Conservation (phyloP, 2,113 vertebrate species). For the Alectura lathami region DNA sequence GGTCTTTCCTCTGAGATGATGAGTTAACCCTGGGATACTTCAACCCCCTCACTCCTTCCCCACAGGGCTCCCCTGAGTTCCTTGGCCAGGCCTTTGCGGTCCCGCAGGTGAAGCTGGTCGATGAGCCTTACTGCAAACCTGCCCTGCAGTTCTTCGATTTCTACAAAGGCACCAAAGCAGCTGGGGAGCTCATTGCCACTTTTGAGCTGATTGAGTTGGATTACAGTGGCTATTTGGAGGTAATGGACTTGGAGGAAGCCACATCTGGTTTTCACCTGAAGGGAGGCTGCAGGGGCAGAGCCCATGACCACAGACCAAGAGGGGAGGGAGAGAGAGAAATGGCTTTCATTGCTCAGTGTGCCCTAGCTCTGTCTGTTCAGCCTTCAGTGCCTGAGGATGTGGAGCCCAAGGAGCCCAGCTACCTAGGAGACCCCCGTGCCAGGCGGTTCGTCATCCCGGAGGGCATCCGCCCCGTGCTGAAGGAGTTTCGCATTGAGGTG, state of each 20-base stretch:
- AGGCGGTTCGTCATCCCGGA: conserved; percentile 83
- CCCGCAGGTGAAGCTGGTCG: conserved; percentile 85
- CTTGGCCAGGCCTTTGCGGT: conserved; percentile 86
- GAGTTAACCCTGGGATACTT: neutral
- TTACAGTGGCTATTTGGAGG: conserved; percentile 87
- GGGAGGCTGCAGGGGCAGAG: neutral
- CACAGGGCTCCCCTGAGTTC: conserved; percentile 79
- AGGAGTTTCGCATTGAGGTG: conserved; percentile 92
- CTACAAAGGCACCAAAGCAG: conserved; percentile 78
- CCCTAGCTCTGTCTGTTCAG: conserved; percentile 58
- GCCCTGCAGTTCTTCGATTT: conserved; percentile 87
- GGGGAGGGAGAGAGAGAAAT: neutral
- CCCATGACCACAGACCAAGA: neutral
- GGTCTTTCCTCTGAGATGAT: neutral
- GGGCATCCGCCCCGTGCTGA: conserved; percentile 84
- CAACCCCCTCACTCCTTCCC: neutral
- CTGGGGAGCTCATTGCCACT: conserved; percentile 86
- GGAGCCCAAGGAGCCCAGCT: conserved; percentile 81
- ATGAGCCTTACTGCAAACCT: conserved; percentile 82
- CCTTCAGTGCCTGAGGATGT: conserved; percentile 83
- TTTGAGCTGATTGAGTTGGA: conserved; percentile 94
- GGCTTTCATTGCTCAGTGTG: neutral
- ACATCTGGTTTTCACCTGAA: neutral
- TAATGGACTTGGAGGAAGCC: conserved; percentile 41
- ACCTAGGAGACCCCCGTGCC: conserved; percentile 65